Base-by-base conservation (phyloP, 2,113 vertebrate species). In the Camelus dromedarius region DNA sequence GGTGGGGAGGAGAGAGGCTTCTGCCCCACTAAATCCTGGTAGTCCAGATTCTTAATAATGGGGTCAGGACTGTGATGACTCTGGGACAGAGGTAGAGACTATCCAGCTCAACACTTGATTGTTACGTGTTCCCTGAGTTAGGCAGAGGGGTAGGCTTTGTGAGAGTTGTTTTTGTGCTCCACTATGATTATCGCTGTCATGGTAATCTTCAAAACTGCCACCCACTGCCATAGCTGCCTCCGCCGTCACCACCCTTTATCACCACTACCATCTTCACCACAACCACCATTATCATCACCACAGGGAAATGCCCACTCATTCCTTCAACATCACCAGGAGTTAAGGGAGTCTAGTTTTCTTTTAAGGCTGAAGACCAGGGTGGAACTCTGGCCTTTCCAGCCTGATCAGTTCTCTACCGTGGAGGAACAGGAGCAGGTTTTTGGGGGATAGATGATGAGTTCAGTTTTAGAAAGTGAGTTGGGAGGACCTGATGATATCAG, bases 401-500 rank as follows among this genome's bases (percentile, higher is more conserved):
- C 30, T 87, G n/a, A 54, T 86, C 42, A 82, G 15, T 77, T 86
- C 26, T 96, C n/a, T 6, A n/a, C 16, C 7, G 87, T 87, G 24
- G 24, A 93, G 73, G 38, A 93, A 93, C 66, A 80, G 46, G 48
- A 79, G n/a, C 42, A 62, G n/a, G n/a, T 50, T 66, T 84, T 67
- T 2, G 8, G 6, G 15, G 48, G n/a, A 9, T 75, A 67, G 60
- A 64, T 90, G 38, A 75, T 87, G 19, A 91, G n/a, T 87, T 83
- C 20, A 66, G 38, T 92, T 97, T 96, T 90, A 93, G 73, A 89
- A 60, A 50, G 19, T 80, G 52, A 20, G 48, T 95, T 96, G 82
- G 92, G 64, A 80, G 26, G 62, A 50, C 52, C 28, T 73, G 28
- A 13, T 69, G 12, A 75, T 77, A 18, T 9, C 15, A 91, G 54